Base-by-base conservation (phyloP, 2,113 vertebrate genomes). In the Tricholaema leucomelas region DNA sequence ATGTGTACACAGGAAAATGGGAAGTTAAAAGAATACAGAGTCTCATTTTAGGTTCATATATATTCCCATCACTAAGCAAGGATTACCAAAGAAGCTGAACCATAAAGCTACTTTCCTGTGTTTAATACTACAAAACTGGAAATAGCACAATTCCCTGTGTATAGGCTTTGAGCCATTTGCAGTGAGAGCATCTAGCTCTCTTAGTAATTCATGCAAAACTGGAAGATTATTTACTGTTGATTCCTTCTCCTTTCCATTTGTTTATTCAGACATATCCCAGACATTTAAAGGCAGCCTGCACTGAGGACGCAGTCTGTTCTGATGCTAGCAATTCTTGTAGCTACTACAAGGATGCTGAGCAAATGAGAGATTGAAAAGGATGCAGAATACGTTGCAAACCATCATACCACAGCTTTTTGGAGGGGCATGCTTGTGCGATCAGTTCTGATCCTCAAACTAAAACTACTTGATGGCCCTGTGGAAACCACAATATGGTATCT, bases 181-280 rank as follows among this genome's bases (percentile, higher is more conserved):
- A 60, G 54, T 54, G 70, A 36, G 74, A 71, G 50, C 87, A 69
- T 55, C 60, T 72, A 20, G 44, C 72, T 91, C 63, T 81, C 15
- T 67, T 56, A 69, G 55, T 67, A 59, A 88, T 54, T 72, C 67
- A 56, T 10, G 20, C 35, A 69, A 90, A 94, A 50, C 65, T 90
- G 63, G 80, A 59, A 94, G 83, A 90, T 86, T 74, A 59, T 59
- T 88, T 14, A 1, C 36, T 0, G 2, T 17, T 31, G 40, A 77
- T 70, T 87, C 56, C 46, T 73, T 88, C 73, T 90, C 86, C 61
- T 88, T 90, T 81, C 69, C 10, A n/a, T 88, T 85, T 23, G 24
- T 79, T 96, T 85, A 79, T 91, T 76, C 84, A 79, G 63, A 79
- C 54, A 92, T 85, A 80, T 76, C 63, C 36, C 71, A 87, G 36